Evolutionary conservation across 2,113 vertebrate genomes (phyloP).

Genomic region (Cephalopterus ornatus): DNA sequence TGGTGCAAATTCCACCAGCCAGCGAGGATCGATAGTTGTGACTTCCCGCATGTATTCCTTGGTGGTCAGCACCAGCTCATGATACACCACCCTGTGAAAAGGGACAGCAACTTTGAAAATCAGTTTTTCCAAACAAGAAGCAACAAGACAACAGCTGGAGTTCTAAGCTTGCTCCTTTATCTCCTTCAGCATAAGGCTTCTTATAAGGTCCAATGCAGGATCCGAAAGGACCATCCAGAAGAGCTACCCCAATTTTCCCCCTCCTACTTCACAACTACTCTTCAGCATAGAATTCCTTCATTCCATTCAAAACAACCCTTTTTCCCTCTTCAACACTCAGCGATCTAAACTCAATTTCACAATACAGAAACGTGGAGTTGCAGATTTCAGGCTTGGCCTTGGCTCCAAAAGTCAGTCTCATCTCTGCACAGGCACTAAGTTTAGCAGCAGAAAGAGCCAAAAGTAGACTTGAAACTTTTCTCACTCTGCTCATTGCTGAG

Average conservation of each 20-base stretch:
- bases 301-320: not conserved
- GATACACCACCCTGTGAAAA: conserved; percentile 90
- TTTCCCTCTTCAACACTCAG: not conserved
- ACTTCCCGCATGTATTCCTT: conserved; percentile 99
- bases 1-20: conserved; percentile 95
- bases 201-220: not conserved
- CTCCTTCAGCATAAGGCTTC: not conserved
- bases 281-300: not conserved
- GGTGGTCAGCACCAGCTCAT: conserved; percentile 95
- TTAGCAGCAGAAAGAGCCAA: not conserved
- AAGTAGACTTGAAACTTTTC: not conserved
- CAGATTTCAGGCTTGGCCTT: not conserved
- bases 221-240: not conserved
- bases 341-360: not conserved
- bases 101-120: not conserved
- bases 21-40: conserved; percentile 96
- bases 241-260: not conserved
- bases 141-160: not conserved
- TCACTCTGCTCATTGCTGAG: not conserved
- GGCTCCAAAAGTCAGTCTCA: not conserved
- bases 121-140: not conserved
- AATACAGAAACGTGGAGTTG: not conserved
- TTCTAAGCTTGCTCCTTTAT: not conserved
- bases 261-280: not conserved
- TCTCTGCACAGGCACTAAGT: not conserved